Conservation (phyloP, 2,888 invertebrate species). For the Eristalis pertinax region DNA sequence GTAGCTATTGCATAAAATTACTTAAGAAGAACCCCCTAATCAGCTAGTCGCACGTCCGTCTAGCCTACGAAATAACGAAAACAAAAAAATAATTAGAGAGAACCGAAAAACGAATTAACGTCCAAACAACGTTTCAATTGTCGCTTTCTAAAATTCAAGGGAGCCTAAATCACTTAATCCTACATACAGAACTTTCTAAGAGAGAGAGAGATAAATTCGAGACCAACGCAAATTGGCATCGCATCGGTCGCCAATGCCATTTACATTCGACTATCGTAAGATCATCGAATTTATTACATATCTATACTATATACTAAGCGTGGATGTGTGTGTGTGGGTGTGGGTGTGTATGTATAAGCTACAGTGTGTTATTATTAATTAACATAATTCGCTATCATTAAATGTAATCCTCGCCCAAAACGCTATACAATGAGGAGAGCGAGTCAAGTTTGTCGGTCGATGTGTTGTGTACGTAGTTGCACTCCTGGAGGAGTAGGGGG, state of each 20-base stretch:
- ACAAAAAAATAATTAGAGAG: not conserved
- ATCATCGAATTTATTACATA: conserved; percentile 41
- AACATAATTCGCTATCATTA: conserved; percentile 60
- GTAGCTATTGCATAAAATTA: not conserved
- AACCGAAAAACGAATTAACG: conserved; percentile 1
- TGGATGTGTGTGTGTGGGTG: not conserved
- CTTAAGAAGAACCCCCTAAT: not conserved
- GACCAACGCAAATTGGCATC: conserved; percentile 18
- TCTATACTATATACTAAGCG: not conserved
- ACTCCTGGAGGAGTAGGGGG: not conserved
- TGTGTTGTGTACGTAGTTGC: not conserved
- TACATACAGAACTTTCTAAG: conserved; percentile 12
- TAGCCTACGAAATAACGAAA: not conserved
- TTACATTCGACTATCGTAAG: conserved; percentile 25
- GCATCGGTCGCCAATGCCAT: not conserved
- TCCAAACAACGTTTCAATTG: conserved; percentile 31
- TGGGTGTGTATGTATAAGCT: not conserved
- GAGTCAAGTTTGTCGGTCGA: not conserved
- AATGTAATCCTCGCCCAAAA: conserved; percentile 42
- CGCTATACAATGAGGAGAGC: conserved; percentile 14
- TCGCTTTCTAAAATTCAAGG: conserved; percentile 33
- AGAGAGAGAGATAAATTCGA: conserved; percentile 7
- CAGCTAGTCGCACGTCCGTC: not conserved
- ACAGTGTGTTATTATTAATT: conserved; percentile 47
- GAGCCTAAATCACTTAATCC: conserved; percentile 21